Percentiles rank a stretch among this genome's conserved stretches.
phyloP scores from a whole-genome alignment of 2,797 vertebrate species.

The Ctenopoma kingsleyae region DNA sequence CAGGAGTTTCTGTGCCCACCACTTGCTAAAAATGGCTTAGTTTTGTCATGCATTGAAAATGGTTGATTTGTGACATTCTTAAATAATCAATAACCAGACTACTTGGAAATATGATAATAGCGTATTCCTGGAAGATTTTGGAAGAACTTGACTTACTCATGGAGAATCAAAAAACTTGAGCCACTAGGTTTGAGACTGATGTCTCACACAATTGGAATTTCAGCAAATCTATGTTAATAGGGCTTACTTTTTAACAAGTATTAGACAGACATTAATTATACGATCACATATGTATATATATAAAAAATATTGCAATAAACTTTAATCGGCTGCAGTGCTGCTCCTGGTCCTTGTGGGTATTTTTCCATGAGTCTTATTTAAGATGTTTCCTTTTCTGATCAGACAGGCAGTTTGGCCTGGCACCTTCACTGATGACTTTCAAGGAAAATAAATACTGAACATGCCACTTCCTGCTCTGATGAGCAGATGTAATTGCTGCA shows the following conservation, averaged over 20 bases:
- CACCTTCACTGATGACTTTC: conserved; percentile 33
- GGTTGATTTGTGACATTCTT: conserved; percentile 46
- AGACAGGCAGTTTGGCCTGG: conserved; percentile 11
- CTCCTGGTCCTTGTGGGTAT: not conserved
- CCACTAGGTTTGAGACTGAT: not conserved
- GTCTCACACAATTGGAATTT: not conserved
- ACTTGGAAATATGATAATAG: conserved; percentile 24
- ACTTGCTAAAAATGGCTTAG: conserved; percentile 45
- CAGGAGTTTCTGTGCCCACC: conserved; percentile 25
- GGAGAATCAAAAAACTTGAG: not conserved
- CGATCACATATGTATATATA: no score
- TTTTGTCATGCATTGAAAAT: conserved; percentile 40
- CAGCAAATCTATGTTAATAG: conserved; percentile 1
- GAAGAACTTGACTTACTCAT: not conserved
- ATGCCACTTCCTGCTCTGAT: conserved; percentile 65
- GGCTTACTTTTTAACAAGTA: not conserved
- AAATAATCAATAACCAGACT: conserved; percentile 36
- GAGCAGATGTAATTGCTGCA: conserved; percentile 56
- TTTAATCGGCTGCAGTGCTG: not conserved
- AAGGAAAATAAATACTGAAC: conserved; percentile 45
- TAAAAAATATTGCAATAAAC: no score
- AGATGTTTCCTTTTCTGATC: conserved; percentile 10
- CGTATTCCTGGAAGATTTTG: conserved; percentile 34
- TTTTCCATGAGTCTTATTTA: conserved; percentile 19
- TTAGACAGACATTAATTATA: no score